Base-by-base conservation (phyloP, 2,888 invertebrate species). In the Leptopilina myrica region DNA sequence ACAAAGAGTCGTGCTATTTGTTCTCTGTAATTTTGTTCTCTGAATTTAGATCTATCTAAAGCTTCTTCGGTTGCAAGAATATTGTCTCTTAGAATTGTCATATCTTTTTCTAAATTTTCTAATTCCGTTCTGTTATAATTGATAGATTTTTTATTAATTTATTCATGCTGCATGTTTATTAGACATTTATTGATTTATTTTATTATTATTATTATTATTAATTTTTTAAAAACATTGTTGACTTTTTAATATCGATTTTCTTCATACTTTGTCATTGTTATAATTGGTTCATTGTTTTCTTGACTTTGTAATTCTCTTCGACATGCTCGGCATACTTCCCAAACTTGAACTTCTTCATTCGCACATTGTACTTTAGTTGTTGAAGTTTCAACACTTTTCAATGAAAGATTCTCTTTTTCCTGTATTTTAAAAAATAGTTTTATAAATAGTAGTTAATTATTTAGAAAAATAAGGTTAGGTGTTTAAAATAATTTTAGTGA, bases 1-100 rank as follows among this genome's bases (percentile, higher is more conserved):
- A 88, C 82, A 4, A 87, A 87, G 15, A 91, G 80, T n/a, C 88
- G 84, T 9, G 86, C 84, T 81, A 90, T 86, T 82, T 90, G 89
- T 46, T 87, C 87, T n/a, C 86, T 85, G 78, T 89, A 90, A 76
- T 83, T 87, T 67, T 88, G 84, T 76, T 91, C 90, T 3, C 88
- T 86, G 76, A 89, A 88, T 79, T 87, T 76, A 0, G 87, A 86
- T 78, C 85, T 82, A 75, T 88, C 84, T 89, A 89, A 88, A 8
- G 85, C 83, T 76, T 88, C 84, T 83, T 90, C 89, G 56, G 87
- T 86, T 1, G 81, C 83, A 12, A 86, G 84, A n/a, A 91, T 84
- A 0, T 86, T 87, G 67, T 90, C 88, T 33, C 87, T 86, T 64
- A 91, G 80, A 20, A 83, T 85, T 69, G 85, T 87, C 89, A 90